These are phyloP conservation scores for Cistogaster globosa DNA, from an alignment of 2,888 invertebrate species.

Conservation along the genomic window DNA sequence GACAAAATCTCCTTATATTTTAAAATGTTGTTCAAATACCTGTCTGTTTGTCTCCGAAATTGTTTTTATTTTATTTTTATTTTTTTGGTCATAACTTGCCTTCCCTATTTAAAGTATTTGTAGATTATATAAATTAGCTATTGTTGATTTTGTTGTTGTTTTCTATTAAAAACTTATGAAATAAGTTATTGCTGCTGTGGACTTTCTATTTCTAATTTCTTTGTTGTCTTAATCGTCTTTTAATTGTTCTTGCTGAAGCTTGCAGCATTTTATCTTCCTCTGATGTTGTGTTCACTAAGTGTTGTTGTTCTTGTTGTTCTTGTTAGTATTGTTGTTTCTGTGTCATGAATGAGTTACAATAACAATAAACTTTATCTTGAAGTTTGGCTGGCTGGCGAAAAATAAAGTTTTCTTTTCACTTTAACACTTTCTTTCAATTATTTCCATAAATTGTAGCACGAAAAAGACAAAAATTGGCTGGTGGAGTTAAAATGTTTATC, in stretches of 20 bases:
- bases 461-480: neutral
- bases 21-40: too few species aligned
- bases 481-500: constrained; percentile 31
- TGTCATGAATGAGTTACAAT: constrained; percentile 59
- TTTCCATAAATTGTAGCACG: constrained; percentile 31
- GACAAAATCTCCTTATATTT: too few species aligned
- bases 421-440: constrained; percentile 49
- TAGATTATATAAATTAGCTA: neutral
- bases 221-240: neutral
- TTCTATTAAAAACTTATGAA: too few species aligned
- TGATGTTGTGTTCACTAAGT: neutral
- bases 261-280: constrained; percentile 7
- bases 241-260: constrained; percentile 12
- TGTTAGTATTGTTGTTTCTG: constrained; percentile 45
- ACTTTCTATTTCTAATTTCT: neutral
- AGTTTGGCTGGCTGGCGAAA: constrained; percentile 24
- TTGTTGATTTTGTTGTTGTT: neutral
- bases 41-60: too few species aligned
- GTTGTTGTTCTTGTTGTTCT: neutral
- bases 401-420: constrained; percentile 35
- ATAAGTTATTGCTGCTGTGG: neutral
- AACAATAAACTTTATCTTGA: constrained; percentile 60
- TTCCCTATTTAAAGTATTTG: too few species aligned
- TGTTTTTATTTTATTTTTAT: too few species aligned
- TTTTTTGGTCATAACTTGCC: too few species aligned